Percentiles rank a stretch among this genome's conserved stretches.
Evolutionary conservation across 2,888 invertebrate genomes (phyloP).

Genomic region (Gibbula magus): DNA sequence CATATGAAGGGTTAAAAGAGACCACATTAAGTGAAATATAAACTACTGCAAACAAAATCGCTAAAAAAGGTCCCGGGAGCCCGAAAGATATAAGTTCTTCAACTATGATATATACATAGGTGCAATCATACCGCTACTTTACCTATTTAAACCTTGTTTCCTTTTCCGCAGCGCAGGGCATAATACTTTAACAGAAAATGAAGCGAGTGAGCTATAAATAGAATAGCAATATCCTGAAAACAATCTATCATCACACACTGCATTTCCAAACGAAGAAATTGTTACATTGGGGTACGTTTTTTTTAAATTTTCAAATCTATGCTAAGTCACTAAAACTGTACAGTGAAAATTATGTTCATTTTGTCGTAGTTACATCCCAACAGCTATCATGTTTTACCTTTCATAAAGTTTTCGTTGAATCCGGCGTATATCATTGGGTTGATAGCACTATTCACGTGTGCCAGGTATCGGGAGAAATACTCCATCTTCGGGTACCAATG

Average conservation of each 20-base stretch:
- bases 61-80: too few species aligned
- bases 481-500: slow-evolving; percentile 71
- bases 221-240: too few species aligned
- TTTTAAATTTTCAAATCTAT: too few species aligned
- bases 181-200: background rate
- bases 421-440: slow-evolving; percentile 76
- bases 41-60: too few species aligned
- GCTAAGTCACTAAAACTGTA: too few species aligned
- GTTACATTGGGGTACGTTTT: too few species aligned
- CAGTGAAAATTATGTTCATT: too few species aligned
- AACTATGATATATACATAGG: too few species aligned
- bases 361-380: too few species aligned
- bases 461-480: slow-evolving; percentile 73
- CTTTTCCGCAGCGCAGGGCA: background rate
- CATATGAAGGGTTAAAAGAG: too few species aligned
- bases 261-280: background rate
- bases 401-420: slow-evolving; percentile 75
- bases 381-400: slow-evolving; percentile 58
- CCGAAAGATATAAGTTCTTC: too few species aligned
- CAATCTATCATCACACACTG: background rate
- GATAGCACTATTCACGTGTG: slow-evolving; percentile 74
- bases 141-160: background rate
- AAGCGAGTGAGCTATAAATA: background rate
- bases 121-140: background rate
- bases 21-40: too few species aligned